Base-by-base conservation (phyloP, 1,140 invertebrate species). In the Ephestia elutella region DNA sequence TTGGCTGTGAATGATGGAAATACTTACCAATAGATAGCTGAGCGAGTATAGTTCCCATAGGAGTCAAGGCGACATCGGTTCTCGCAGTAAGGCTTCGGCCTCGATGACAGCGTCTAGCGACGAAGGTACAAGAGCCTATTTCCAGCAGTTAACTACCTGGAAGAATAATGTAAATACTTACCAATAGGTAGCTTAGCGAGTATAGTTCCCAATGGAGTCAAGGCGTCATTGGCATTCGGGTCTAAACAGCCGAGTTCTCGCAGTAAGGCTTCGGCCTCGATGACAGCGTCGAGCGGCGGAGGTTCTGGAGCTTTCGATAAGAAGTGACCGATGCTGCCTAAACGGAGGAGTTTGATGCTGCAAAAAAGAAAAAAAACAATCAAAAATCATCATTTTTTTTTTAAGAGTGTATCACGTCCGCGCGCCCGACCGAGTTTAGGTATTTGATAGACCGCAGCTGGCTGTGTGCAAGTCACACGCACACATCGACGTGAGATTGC, bases 81-180 rank as follows among this genome's bases (percentile, higher is more conserved):
- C 96, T 75, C 90, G 78, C 20, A 94, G 75, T 63, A 90, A 70
- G 11, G 91, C 91, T 87, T 98, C 95, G 0, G 97, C 96, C 84
- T 97, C 95, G 59, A 98, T 96, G 0, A 99, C 95, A 48, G 97
- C 96, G 84, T 98, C 96, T 66, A 98, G 92, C 11, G 97, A 97
- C 38, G 97, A 97, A 0, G 97, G 96, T 80, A 98, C 95, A 44
- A 98, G 94, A 0, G 97, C 10, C 32, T 35, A 35, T 11, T 11
- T 35, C 8, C n/a, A n/a, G n/a, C n/a, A n/a, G n/a, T n/a, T n/a
- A n/a, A n/a, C n/a, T n/a, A n/a, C n/a, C n/a, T n/a, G n/a, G n/a
- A n/a, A 38, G 2, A 38, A 38, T 11, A 11, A 8, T 35, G 5
- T 20, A 28, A 13, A 10, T 9, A 56, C 64, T 65, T 44, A 89